Conservation (phyloP, 2,888 invertebrate genomes). For the Aelia acuminata region DNA sequence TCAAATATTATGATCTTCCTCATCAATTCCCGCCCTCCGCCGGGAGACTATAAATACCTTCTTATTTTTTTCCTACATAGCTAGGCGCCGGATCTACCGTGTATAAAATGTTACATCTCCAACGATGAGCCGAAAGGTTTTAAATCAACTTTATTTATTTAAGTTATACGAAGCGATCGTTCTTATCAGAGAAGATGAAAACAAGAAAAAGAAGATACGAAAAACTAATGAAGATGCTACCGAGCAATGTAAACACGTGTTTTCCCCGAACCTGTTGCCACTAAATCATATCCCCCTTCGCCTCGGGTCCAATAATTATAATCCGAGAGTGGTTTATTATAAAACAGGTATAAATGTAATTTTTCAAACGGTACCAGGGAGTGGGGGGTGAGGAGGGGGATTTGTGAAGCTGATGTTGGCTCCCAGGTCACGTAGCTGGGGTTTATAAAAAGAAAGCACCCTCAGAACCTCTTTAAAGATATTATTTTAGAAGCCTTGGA, state of each 20-base stretch:
- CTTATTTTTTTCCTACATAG: neutral
- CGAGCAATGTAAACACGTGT: constrained; percentile 22
- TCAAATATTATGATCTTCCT: constrained; percentile 42
- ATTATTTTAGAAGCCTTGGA: constrained; percentile 17
- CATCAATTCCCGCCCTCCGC: constrained; percentile 7
- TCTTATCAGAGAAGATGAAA: neutral
- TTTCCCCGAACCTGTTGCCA: constrained; percentile 8
- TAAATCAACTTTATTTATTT: neutral
- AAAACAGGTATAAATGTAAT: constrained; percentile 48
- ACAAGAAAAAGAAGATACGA: neutral
- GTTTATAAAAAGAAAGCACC: constrained; percentile 37
- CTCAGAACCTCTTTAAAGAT: constrained; percentile 33
- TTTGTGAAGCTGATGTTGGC: neutral
- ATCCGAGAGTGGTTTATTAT: constrained; percentile 8
- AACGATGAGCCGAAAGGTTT: neutral
- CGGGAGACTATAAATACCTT: neutral
- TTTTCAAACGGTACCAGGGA: constrained; percentile 3
- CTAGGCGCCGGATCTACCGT: neutral
- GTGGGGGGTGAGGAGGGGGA: no score
- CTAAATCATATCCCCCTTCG: neutral
- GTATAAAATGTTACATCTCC: neutral
- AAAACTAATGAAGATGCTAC: constrained; percentile 28
- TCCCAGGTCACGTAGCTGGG: constrained; percentile 11
- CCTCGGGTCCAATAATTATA: neutral
- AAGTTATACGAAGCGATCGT: neutral